These are phyloP conservation scores for Lottia scabra DNA, from an alignment of 2,888 invertebrate species.

Conservation along the genomic window DNA sequence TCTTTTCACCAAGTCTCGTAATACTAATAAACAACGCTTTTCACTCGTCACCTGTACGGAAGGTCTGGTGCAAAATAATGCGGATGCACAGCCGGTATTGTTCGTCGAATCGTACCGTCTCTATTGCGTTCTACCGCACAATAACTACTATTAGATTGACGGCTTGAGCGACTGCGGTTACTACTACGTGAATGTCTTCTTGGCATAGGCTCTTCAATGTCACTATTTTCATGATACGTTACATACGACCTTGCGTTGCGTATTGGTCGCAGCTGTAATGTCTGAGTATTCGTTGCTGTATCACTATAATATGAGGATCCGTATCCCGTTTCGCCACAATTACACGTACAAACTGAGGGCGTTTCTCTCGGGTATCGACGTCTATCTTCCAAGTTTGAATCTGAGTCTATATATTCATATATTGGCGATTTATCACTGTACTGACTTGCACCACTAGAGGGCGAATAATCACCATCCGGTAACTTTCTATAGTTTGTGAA, in stretches of 20 bases:
- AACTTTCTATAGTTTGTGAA: conserved; percentile 2
- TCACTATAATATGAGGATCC: conserved; percentile 1
- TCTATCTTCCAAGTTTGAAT: not conserved
- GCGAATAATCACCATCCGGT: not conserved
- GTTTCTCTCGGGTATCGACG: not conserved
- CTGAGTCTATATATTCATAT: conserved; percentile 2
- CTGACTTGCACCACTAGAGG: not conserved
- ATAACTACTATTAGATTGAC: not conserved
- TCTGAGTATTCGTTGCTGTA: not conserved
- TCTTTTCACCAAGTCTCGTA: too few relatives aligned
- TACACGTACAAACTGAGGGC: not conserved
- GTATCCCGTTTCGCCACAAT: not conserved
- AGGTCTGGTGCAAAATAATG: conserved; percentile 13
- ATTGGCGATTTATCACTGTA: not conserved
- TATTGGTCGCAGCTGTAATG: not conserved
- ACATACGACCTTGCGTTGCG: not conserved
- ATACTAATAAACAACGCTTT: too few relatives aligned
- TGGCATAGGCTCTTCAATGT: not conserved
- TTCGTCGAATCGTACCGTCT: conserved; percentile 6
- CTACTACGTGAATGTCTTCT: not conserved
- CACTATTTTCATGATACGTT: not conserved
- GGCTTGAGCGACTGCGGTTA: not conserved
- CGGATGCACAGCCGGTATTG: conserved; percentile 20
- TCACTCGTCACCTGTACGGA: not conserved
- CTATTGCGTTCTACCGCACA: conserved; percentile 1